Conservation (phyloP, 2,113 vertebrate genomes). For the Alexandromys fortis region DNA sequence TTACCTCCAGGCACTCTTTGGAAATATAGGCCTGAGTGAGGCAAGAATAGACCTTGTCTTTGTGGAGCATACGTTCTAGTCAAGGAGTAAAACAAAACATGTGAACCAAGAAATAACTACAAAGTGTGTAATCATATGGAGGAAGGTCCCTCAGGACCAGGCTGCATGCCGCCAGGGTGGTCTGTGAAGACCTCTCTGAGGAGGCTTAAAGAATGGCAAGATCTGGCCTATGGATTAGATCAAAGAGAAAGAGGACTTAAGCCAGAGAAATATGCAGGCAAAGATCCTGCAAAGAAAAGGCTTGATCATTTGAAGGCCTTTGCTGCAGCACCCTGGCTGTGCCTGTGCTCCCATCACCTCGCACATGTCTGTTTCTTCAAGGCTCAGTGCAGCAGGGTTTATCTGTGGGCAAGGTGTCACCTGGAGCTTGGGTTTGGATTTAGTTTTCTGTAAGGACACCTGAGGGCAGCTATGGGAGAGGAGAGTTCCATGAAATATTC, state of each 20-base stretch:
- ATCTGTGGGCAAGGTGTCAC: not conserved
- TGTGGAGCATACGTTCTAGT: not conserved
- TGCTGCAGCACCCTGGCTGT: rapidly evolving
- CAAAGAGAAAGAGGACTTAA: not conserved
- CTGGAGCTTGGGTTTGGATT: conserved; percentile 32
- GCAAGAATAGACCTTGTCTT: not conserved
- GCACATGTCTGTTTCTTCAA: not conserved
- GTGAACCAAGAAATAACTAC: not conserved
- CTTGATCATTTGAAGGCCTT: not conserved
- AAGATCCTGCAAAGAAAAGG: not conserved
- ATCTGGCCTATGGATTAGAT: not conserved
- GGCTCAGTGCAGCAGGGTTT: conserved; percentile 24
- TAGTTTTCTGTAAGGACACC: conserved; percentile 33
- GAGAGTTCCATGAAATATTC: conserved; percentile 78
- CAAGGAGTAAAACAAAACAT: not conserved
- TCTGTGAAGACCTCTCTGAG: not conserved
- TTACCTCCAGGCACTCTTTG: not conserved
- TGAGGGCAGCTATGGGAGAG: conserved; percentile 62
- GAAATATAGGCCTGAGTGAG: not conserved
- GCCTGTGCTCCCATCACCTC: not conserved
- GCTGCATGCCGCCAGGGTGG: not conserved
- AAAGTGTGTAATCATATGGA: not conserved
- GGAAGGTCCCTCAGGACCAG: not conserved
- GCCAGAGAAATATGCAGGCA: not conserved
- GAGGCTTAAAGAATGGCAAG: not conserved